Percentiles rank a stretch among this genome's conserved stretches.
These are phyloP conservation scores for Todus mexicanus DNA, from an alignment of 2,797 vertebrate genomes.

Conservation along the genomic window DNA sequence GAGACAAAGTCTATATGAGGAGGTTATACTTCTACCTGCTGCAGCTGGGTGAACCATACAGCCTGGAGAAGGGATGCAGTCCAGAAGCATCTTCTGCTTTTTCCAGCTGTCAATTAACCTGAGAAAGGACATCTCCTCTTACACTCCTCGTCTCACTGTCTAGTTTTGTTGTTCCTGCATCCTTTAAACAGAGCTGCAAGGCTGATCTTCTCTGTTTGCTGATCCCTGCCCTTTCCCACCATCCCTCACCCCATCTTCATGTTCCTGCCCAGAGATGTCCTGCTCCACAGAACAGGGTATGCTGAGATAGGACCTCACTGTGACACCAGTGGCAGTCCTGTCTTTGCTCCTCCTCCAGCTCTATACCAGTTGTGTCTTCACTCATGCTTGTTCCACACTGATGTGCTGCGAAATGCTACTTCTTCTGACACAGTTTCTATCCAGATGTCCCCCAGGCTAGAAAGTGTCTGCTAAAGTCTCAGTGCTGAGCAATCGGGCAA, in stretches of 20 bases:
- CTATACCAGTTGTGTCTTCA: not conserved
- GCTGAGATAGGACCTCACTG: rapidly evolving
- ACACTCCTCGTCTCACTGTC: not conserved
- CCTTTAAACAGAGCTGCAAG: not conserved
- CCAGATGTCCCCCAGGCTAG: not conserved
- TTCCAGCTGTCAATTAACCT: not conserved
- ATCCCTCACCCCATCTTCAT: not conserved
- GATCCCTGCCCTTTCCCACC: not conserved
- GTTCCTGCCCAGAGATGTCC: not conserved
- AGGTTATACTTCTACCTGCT: not conserved
- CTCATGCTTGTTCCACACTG: not conserved
- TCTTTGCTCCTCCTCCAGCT: not conserved
- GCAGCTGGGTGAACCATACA: not conserved
- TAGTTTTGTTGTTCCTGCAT: not conserved
- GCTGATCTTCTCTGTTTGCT: not conserved
- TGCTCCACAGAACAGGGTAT: not conserved
- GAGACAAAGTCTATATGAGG: not conserved
- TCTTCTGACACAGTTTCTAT: not conserved
- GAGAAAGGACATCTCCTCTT: not conserved
- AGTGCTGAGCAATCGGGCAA: not conserved
- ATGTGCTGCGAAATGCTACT: not conserved
- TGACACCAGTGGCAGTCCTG: not conserved
- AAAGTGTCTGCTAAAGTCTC: not conserved
- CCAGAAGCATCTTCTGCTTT: not conserved
- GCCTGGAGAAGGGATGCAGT: not conserved